Base-by-base conservation (phyloP, 92 coral and sea anemone genomes). In the Paragorgia papillata region DNA sequence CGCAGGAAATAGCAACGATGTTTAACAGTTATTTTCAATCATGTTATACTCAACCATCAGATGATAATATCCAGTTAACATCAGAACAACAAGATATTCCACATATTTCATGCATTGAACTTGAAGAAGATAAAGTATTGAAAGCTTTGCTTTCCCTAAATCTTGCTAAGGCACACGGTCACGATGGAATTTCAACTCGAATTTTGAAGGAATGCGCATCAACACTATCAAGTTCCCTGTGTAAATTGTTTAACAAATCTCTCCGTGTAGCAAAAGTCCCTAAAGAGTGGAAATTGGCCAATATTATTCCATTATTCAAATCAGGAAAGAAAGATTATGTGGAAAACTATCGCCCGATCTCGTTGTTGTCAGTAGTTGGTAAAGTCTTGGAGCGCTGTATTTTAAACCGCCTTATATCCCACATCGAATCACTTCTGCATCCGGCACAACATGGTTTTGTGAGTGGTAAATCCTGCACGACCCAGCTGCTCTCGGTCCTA, bases 351-450 rank as follows among this genome's bases (percentile, higher is more conserved):
- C 69, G 76, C 30, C 71, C 26, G 27, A 82, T 82, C 21, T 86
- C 90, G 58, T 59, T 86, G 32, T 55, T 81, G 37, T 29, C 76
- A 20, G 25, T 75, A 27, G 57, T 76, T 10, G 82, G 86, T 12
- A 80, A 85, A 75, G 85, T 81, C 21, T 60, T 75, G 15, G 85
- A 80, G 35, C 85, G 83, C 54, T 80, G 86, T 63, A 78, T 85
- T 55, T 68, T 85, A 31, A 29, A 24, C 22, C 40, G 68, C 10
- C 54, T 85, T 18, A 24, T 58, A 46, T 80, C 82, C 57, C 89
- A 80, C 30, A 41, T 79, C 14, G 35, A 30, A 24, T 3, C 64
- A 31, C 41, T 67, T 35, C 29, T 74, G 28, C 62, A n/a, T n/a
- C n/a, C n/a, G n/a, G n/a, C n/a, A n/a, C 84, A 82, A 34, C 84